A percentile compares a stretch with the other conserved stretches of the same genome.
Evolutionary conservation across 2,797 vertebrate genomes (phyloP).

Genomic region (Cygnus olor): DNA sequence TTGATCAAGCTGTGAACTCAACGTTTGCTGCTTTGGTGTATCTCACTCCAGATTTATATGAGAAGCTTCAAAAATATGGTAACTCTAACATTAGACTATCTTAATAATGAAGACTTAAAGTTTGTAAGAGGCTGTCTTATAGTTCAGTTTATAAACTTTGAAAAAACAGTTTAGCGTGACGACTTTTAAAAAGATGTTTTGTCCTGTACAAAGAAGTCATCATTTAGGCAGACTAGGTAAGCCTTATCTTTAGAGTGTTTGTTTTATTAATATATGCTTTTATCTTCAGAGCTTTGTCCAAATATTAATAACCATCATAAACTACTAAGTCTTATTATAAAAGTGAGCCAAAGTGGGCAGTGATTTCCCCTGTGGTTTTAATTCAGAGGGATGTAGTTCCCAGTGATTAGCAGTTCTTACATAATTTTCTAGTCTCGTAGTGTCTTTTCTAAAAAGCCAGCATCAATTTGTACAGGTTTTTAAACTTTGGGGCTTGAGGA

Average conservation of each 20-base stretch:
- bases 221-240: not conserved
- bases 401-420: not conserved
- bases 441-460: not conserved
- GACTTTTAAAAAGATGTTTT: not conserved
- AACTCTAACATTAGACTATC: conserved; percentile 78
- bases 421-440: not conserved
- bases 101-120: conserved; percentile 55
- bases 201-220: not conserved
- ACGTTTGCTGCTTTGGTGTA: conserved; percentile 97
- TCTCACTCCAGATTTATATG: conserved; percentile 91
- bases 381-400: not conserved
- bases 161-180: not conserved
- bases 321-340: not conserved
- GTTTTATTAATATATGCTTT: not conserved
- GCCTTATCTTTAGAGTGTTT: not conserved
- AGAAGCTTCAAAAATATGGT: conserved; percentile 90
- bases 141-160: not conserved
- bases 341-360: not conserved
- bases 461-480: not conserved
- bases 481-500: not conserved
- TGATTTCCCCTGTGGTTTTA: not conserved
- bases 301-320: not conserved
- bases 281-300: not conserved
- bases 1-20: conserved; percentile 96
- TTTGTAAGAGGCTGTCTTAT: conserved; percentile 1